A percentile compares a stretch with the other conserved stretches of the same genome.
phyloP scores from a whole-genome alignment of 2,113 vertebrate genomes.

The Paedocypris sp. region DNA sequence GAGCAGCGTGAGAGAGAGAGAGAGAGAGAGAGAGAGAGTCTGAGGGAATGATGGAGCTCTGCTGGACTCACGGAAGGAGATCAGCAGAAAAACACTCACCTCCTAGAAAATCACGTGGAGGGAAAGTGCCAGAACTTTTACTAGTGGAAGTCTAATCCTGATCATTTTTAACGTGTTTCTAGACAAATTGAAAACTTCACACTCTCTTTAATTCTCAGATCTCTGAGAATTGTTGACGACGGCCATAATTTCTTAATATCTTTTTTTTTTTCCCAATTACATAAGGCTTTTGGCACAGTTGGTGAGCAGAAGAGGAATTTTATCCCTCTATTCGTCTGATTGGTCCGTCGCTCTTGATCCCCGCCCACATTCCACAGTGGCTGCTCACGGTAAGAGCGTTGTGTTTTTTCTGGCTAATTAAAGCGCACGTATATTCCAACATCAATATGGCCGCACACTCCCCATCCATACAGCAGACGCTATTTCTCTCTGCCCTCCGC shows the following conservation, averaged over 20 bases:
- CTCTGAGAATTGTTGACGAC: slow-evolving; percentile 20
- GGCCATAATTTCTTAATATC: slow-evolving; percentile 43
- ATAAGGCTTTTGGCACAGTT: slow-evolving; percentile 46
- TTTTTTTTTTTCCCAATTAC: slow-evolving; percentile 55
- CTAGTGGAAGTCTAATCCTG: no score
- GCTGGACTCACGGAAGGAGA: slow-evolving; percentile 30
- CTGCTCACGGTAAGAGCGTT: slow-evolving; percentile 31
- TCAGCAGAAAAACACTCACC: slow-evolving; percentile 39
- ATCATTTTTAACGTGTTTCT: no score
- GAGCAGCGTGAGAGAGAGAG: slow-evolving; percentile 56
- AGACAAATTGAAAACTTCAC: no score
- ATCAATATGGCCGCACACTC: slow-evolving; percentile 37
- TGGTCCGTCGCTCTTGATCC: slow-evolving; percentile 36
- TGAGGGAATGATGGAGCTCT: slow-evolving; percentile 41
- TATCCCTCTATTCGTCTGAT: slow-evolving; percentile 32
- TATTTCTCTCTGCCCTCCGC: neutral
- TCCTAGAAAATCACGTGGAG: slow-evolving; percentile 41
- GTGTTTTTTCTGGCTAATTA: slow-evolving; percentile 35
- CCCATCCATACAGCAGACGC: slow-evolving; percentile 25
- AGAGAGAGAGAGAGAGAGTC: slow-evolving; percentile 58
- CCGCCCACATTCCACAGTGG: slow-evolving; percentile 46
- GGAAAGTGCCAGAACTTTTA: no score
- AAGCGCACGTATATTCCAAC: slow-evolving; percentile 23
- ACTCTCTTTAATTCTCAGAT: neutral
- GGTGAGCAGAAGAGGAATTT: slow-evolving; percentile 39